Evolutionary conservation across 2,797 vertebrate species (phyloP).

Genomic region (Dicrostonyx torquatus): DNA sequence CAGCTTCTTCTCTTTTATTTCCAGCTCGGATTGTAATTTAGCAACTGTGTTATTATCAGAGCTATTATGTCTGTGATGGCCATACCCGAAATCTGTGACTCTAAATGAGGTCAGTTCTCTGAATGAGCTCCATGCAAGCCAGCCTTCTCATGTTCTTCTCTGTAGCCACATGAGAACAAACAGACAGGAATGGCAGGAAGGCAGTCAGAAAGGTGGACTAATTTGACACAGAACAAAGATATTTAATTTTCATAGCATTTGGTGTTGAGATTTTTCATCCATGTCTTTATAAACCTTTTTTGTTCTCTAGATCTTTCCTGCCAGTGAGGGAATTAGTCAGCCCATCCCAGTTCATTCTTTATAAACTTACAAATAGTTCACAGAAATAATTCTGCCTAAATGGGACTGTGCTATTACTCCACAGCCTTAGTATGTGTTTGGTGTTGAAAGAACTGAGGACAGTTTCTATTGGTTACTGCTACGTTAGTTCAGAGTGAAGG

Average conservation of each 20-base stretch:
- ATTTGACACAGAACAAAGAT: slow-evolving; percentile 52
- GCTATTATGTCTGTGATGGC: slow-evolving; percentile 56
- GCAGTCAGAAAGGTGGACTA: background rate
- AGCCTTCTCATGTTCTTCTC: slow-evolving; percentile 29
- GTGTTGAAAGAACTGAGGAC: slow-evolving; percentile 3
- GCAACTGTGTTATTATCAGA: slow-evolving; percentile 66
- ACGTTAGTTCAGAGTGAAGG: background rate
- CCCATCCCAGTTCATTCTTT: slow-evolving; percentile 50
- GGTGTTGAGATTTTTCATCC: slow-evolving; percentile 33
- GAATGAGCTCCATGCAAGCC: slow-evolving; percentile 9
- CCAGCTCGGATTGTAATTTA: slow-evolving; percentile 68
- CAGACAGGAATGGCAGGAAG: background rate
- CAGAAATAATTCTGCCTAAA: slow-evolving; percentile 56
- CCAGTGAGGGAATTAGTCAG: slow-evolving; percentile 52
- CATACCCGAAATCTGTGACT: background rate
- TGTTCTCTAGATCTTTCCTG: slow-evolving; percentile 19
- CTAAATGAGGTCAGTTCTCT: slow-evolving; percentile 48
- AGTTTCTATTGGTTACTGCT: background rate
- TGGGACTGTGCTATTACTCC: slow-evolving; percentile 28
- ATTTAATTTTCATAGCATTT: slow-evolving; percentile 47
- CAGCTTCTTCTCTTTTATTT: slow-evolving; percentile 74
- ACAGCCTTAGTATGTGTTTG: slow-evolving; percentile 44
- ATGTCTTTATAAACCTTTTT: slow-evolving; percentile 53
- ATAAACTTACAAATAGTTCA: slow-evolving; percentile 37
- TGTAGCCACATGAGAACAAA: slow-evolving; percentile 26